These are phyloP conservation scores for Myocastor coypus DNA, from an alignment of 2,113 vertebrate genomes.

Conservation along the genomic window DNA sequence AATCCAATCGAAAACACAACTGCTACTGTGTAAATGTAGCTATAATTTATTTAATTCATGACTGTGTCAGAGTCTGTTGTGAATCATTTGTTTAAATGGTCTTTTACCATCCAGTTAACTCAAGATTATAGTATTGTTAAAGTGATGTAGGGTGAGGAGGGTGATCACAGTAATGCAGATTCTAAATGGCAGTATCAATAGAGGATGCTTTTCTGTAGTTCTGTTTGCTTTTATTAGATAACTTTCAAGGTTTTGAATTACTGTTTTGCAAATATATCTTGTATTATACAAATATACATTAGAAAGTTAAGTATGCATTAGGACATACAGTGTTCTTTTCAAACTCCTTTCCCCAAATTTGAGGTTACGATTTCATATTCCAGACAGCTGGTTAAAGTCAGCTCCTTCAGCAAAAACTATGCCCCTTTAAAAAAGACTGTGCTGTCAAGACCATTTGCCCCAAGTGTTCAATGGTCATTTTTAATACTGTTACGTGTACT, in stretches of 20 bases:
- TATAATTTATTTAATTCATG: neutral
- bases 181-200: neutral
- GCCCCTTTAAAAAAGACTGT: neutral
- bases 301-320: neutral
- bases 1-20: neutral
- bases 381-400: slow-evolving; percentile 21
- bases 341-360: neutral
- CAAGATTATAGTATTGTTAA: neutral
- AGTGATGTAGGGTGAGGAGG: no score
- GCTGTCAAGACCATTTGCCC: neutral
- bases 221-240: neutral
- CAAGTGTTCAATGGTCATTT: neutral
- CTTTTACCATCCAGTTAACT: neutral
- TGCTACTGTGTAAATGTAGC: neutral
- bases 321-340: neutral
- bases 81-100: neutral
- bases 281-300: neutral
- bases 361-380: slow-evolving; percentile 18
- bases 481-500: neutral
- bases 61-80: neutral
- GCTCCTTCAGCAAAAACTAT: neutral
- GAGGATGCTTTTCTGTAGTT: neutral
- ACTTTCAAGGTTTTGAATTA: neutral
- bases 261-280: neutral
- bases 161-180: neutral